These are phyloP conservation scores for Netelia inedita DNA, from an alignment of 2,888 invertebrate genomes.

Conservation along the genomic window DNA sequence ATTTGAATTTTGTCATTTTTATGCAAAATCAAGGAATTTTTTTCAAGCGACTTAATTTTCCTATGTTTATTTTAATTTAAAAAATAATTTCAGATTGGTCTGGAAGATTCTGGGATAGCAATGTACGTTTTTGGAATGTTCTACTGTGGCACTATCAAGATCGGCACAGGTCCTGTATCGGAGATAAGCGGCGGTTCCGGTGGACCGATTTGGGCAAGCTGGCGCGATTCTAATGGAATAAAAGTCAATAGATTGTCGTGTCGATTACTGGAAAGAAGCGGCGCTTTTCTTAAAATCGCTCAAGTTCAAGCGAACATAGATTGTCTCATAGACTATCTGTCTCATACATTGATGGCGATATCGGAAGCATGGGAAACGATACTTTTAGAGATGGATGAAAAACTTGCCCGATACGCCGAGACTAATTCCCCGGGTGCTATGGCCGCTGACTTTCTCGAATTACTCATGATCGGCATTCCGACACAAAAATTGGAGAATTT, in stretches of 20 bases:
- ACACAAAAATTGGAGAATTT: conserved; percentile 92
- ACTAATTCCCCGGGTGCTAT: conserved; percentile 93
- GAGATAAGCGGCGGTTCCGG: conserved; percentile 81
- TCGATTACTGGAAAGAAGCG: conserved; percentile 79
- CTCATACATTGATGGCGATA: conserved; percentile 92
- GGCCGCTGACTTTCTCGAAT: conserved; percentile 95
- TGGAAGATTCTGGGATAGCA: conserved; percentile 88
- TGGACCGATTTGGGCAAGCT: conserved; percentile 81
- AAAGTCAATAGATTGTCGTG: conserved; percentile 80
- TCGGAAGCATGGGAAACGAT: conserved; percentile 98
- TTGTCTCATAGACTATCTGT: conserved; percentile 89
- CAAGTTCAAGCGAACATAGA: conserved; percentile 83
- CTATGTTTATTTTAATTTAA: conserved; percentile 76
- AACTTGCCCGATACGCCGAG: conserved; percentile 95
- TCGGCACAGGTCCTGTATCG: conserved; percentile 79
- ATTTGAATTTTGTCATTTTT: background rate
- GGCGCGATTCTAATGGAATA: conserved; percentile 76
- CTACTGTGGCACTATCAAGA: conserved; percentile 89
- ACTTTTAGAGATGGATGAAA: conserved; percentile 96
- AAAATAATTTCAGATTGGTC: conserved; percentile 90
- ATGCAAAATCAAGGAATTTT: background rate
- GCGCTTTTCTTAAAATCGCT: conserved; percentile 83
- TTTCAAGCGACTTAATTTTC: background rate
- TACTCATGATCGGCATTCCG: conserved; percentile 94
- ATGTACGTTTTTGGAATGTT: conserved; percentile 95